Base-by-base conservation (phyloP, 2,113 vertebrate genomes). In the Vireo altiloquus region DNA sequence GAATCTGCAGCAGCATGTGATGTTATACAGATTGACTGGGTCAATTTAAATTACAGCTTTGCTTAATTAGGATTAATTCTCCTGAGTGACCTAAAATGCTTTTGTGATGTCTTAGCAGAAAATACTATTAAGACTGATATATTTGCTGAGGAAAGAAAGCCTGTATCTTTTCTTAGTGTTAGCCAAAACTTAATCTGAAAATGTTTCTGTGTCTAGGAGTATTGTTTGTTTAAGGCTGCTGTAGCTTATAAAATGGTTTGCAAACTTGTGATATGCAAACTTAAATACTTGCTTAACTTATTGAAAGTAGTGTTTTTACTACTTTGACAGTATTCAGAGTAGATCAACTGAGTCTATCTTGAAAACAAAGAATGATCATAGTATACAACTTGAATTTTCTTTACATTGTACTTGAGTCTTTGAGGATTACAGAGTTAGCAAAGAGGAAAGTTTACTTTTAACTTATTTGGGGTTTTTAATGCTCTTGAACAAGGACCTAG, bases 1-100 rank as follows among this genome's bases (percentile, higher is more conserved):
- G 39, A 79, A 60, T 93, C 37, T 82, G 72, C 82, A 40, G 81
- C 24, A 84, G 21, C 35, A 33, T 71, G 14, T 79, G 49, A 79
- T 71, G 40, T 79, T 91, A 71, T 1, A 13, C 70, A 72, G 79
- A 68, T 87, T 87, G 66, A 44, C 66, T 68, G 44, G 75, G 66
- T 75, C 65, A 64, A 28, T 95, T 96, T 91, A 82, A 95, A 68
- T 93, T 92, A 90, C 77, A 87, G 64, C 37, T 89, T 83, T 72
- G 54, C 46, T 91, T 96, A 91, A 95, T 92, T 95, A 81, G 42
- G 33, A 75, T 78, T 92, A 89, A 89, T 84, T 94, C 72, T 94
- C 27, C 16, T 54, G 64, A 64, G 83, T 57, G 59, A 81, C 60
- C 80, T 87, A 50, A 91, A 94, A 85, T 70, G 28, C 74, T 33